phyloP scores from a whole-genome alignment of 2,888 invertebrate genomes.

The Drosophila lutescens region DNA sequence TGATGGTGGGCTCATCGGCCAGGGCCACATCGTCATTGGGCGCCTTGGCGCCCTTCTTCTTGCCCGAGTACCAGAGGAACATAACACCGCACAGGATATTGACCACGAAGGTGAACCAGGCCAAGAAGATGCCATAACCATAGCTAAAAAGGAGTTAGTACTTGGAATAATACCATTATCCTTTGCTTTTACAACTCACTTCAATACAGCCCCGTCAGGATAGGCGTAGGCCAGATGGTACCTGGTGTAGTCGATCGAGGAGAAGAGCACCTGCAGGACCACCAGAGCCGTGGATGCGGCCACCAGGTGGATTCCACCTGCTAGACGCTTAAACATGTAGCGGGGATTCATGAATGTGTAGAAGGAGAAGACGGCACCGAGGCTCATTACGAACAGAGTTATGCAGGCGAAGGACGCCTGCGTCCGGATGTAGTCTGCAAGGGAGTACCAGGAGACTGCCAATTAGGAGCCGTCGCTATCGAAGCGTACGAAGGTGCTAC shows the following conservation, averaged over 20 bases:
- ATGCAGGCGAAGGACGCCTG: conserved; percentile 94
- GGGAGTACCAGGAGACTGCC: conserved; percentile 54
- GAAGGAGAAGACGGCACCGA: conserved; percentile 92
- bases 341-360: conserved; percentile 93
- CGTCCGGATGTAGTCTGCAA: conserved; percentile 91
- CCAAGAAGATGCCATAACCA: conserved; percentile 90
- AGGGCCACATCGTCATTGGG: conserved; percentile 92
- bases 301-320: conserved; percentile 93
- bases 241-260: conserved; percentile 89
- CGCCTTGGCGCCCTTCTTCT: conserved; percentile 93
- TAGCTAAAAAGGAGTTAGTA: conserved; percentile 84
- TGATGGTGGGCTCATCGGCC: conserved; percentile 93
- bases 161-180: neutral
- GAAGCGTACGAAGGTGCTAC: conserved; percentile 45
- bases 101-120: conserved; percentile 91
- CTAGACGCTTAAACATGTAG: conserved; percentile 94
- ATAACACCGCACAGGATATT: conserved; percentile 89
- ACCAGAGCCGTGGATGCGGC: conserved; percentile 92
- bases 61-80: conserved; percentile 92
- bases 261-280: conserved; percentile 92
- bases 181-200: conserved; percentile 83
- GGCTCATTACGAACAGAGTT: conserved; percentile 91
- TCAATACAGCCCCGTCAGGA: conserved; percentile 88
- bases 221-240: conserved; percentile 88
- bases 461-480: conserved; percentile 43